These are phyloP conservation scores for Scalopus aquaticus DNA, from an alignment of 2,113 vertebrate genomes.

Conservation along the genomic window DNA sequence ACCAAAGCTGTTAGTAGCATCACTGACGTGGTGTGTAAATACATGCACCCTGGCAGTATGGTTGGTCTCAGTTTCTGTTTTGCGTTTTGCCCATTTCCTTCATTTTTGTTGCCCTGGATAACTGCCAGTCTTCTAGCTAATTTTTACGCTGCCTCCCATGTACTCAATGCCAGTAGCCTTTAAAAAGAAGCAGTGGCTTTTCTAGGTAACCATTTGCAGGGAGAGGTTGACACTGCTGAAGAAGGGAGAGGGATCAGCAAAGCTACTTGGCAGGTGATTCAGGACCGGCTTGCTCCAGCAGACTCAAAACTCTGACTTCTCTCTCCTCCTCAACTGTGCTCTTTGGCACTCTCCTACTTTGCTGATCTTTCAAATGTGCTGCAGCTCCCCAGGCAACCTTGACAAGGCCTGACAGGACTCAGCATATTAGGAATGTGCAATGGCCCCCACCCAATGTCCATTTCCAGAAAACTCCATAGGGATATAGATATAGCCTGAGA, in stretches of 20 bases:
- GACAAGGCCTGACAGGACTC: too few relatives aligned
- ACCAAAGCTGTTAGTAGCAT: background rate
- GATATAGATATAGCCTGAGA: background rate
- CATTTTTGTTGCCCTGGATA: background rate
- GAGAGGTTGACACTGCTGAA: background rate
- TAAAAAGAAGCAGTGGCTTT: background rate
- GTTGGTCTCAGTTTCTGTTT: background rate
- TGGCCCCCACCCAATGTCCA: rapidly evolving
- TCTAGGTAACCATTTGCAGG: background rate
- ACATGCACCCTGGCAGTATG: too few relatives aligned
- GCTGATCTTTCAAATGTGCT: background rate
- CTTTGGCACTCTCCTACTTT: background rate
- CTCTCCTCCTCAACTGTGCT: background rate
- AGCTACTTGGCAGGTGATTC: background rate
- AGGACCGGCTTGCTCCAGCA: too few relatives aligned
- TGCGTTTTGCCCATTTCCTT: background rate
- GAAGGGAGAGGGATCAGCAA: background rate
- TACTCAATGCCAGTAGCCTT: background rate
- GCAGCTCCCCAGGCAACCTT: background rate
- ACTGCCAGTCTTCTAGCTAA: background rate
- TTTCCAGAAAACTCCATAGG: background rate
- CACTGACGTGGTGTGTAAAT: background rate
- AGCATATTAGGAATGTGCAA: background rate
- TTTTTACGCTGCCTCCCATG: background rate
- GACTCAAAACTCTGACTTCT: background rate